These are phyloP conservation scores for Glyphotaelius pellucidus DNA, from an alignment of 2,888 invertebrate species.

Conservation along the genomic window DNA sequence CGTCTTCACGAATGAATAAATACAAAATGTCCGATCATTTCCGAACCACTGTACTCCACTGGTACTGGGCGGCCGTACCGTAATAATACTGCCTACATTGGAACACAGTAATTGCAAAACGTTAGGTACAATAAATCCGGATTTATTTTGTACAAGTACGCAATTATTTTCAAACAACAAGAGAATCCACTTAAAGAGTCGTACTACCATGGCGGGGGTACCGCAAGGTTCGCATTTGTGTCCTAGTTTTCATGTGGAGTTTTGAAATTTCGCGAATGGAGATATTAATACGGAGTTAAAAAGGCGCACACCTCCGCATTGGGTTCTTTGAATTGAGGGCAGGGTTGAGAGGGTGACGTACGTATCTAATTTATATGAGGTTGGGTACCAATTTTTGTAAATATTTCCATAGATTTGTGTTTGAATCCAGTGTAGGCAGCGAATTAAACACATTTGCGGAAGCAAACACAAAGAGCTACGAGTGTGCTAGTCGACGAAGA, in stretches of 20 bases:
- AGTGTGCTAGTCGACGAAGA: no score
- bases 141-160: conserved; percentile 64
- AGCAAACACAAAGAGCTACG: neutral
- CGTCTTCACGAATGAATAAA: conserved; percentile 16
- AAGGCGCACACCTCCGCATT: neutral
- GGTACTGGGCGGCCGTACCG: neutral
- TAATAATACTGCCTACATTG: conserved; percentile 40
- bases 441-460: neutral
- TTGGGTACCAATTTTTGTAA: neutral
- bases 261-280: conserved; percentile 8
- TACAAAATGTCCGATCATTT: conserved; percentile 15
- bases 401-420: neutral
- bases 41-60: neutral
- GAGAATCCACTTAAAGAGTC: conserved; percentile 46
- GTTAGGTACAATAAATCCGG: conserved; percentile 62
- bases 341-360: neutral
- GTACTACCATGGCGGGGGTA: conserved; percentile 6
- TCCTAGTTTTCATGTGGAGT: neutral
- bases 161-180: conserved; percentile 62
- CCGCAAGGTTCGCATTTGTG: neutral
- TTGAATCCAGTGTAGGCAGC: neutral
- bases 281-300: neutral
- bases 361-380: neutral
- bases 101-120: conserved; percentile 62
- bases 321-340: neutral